Conservation (phyloP, 2,113 vertebrate species). For the Menura novaehollandiae region DNA sequence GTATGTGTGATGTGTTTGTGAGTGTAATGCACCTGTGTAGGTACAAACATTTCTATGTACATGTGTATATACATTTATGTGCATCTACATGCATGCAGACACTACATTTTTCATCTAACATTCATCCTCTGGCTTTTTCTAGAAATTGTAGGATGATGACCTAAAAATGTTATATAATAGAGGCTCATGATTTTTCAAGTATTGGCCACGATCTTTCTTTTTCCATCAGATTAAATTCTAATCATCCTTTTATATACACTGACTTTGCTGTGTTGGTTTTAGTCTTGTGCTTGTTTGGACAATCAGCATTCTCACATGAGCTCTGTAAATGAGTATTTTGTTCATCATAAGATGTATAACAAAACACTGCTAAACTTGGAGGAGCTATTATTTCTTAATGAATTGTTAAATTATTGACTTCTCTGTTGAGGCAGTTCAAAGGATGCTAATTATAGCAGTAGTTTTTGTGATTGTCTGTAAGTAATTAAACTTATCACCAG, state of each 20-base stretch:
- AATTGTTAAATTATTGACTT: neutral
- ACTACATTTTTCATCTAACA: neutral
- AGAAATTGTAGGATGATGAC: neutral
- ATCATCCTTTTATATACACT: neutral
- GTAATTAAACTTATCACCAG: neutral
- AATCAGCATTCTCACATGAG: neutral
- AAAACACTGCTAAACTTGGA: neutral
- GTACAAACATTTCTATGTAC: fast-evolving
- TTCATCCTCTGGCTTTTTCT: neutral
- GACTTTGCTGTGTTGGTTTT: neutral
- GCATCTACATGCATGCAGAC: neutral
- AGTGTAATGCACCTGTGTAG: neutral
- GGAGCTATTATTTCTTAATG: neutral
- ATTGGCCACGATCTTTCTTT: neutral
- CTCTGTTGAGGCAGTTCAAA: neutral
- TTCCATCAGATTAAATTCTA: neutral
- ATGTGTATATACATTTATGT: too few species aligned
- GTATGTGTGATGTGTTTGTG: neutral
- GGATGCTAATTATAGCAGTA: neutral
- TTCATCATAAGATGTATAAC: neutral
- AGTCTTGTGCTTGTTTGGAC: neutral
- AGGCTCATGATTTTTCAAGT: neutral
- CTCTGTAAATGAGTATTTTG: neutral
- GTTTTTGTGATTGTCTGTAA: neutral
- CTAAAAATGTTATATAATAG: neutral